A percentile compares a stretch with the other conserved stretches of the same genome.
phyloP scores from a whole-genome alignment of 2,113 vertebrate genomes.

The Ellobius talpinus region DNA sequence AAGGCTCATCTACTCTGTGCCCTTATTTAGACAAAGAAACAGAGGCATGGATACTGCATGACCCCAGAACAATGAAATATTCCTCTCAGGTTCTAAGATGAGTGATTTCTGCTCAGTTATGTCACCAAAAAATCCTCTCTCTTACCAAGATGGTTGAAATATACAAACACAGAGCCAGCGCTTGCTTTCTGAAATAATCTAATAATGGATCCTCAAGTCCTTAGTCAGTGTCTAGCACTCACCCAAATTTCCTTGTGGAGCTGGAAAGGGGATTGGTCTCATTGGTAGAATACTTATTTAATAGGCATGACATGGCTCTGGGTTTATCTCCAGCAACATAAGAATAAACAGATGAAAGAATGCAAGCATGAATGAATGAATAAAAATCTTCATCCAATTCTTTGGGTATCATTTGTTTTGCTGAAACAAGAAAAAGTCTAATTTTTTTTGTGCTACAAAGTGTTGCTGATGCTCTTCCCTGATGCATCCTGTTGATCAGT shows the following conservation, averaged over 20 bases:
- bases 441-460: neutral
- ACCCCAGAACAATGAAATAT: constrained; percentile 23
- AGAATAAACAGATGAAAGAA: neutral
- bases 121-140: neutral
- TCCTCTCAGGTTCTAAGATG: constrained; percentile 43
- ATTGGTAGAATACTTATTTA: neutral
- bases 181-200: neutral
- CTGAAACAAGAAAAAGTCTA: neutral
- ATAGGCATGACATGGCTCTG: neutral
- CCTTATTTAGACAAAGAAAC: neutral
- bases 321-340: neutral
- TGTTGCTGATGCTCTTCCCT: neutral
- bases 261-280: neutral
- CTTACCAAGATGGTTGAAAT: neutral
- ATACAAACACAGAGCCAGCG: neutral
- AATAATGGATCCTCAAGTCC: neutral
- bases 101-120: neutral
- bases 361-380: neutral
- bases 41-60: neutral
- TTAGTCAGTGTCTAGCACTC: neutral
- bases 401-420: neutral
- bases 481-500: neutral
- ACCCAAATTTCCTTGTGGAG: neutral
- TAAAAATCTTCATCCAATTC: neutral
- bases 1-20: too few species aligned